A percentile compares a stretch with the other conserved stretches of the same genome.
phyloP scores from a whole-genome alignment of 1,140 invertebrate species.

The Megalonaias nervosa region DNA sequence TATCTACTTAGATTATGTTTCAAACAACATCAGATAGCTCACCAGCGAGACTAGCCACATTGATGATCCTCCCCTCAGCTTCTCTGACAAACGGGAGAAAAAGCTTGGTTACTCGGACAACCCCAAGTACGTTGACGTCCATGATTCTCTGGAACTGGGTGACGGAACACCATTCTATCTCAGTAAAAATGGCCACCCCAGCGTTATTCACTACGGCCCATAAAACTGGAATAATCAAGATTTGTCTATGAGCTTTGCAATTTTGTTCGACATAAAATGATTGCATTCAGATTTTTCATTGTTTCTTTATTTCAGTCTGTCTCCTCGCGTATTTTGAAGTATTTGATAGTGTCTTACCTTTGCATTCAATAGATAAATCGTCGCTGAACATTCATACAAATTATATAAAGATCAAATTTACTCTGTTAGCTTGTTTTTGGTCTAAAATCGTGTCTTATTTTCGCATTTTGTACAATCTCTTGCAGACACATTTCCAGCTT shows the following conservation, averaged over 20 bases:
- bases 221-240: slow-evolving; percentile 45
- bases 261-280: neutral
- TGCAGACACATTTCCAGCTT: neutral
- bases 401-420: too few species aligned
- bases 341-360: neutral
- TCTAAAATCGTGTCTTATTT: too few species aligned
- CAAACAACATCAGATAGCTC: neutral
- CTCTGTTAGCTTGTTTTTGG: too few species aligned
- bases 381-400: too few species aligned
- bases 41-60: slow-evolving; percentile 82
- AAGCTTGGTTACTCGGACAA: slow-evolving; percentile 66
- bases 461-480: neutral
- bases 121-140: slow-evolving; percentile 67
- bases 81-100: slow-evolving; percentile 64
- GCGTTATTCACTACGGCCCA: slow-evolving; percentile 70
- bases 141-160: slow-evolving; percentile 61
- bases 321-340: neutral
- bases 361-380: neutral
- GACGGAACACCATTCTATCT: slow-evolving; percentile 66
- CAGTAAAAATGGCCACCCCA: slow-evolving; percentile 61
- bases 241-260: too few species aligned
- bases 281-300: neutral
- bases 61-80: slow-evolving; percentile 79
- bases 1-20: neutral
- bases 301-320: neutral